Base-by-base conservation (phyloP, 2,888 invertebrate species). In the Alviniconcha strummeri region DNA sequence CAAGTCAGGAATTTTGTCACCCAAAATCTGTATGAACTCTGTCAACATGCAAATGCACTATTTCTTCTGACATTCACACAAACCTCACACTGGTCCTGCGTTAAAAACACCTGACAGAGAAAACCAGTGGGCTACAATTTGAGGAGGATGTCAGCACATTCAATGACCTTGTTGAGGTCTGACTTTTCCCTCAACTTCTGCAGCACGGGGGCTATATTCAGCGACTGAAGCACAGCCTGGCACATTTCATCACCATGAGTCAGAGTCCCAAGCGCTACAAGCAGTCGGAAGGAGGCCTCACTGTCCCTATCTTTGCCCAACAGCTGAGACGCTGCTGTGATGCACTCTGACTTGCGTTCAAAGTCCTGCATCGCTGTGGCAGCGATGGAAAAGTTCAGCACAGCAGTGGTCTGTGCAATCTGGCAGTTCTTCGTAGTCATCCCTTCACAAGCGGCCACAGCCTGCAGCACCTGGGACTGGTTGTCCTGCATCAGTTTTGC, bases 201-300 rank as follows among this genome's bases (percentile, higher is more conserved):
- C 8, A 91, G 81, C 9, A 85, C 69, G 86, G 85, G 89, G 83
- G 83, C 89, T 72, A 88, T 86, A 84, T 89, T 91, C 71, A 94
- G 86, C 13, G 92, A 92, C 74, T 92, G 85, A 78, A 92, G 90
- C 79, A 93, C 83, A 57, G 88, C 91, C 74, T 88, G 87, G 57
- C 89, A 83, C 52, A 89, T 88, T 13, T 90, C 90, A 85, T 94
- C 94, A 19, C 91, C 92, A 85, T 91, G 90, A 80, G 95, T 89
- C 19, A 97, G 92, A 0, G 97, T 97, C 78, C 97, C 97, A 60
- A 97, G 93, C 0, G 96, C 96, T 36, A 97, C 96, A 36, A 97
- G 95, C 55, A 95, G 94, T 91, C 97, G 95, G 94, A 96, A 97
- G 84, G 96, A 95, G 0, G 97, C 97, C 92, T 97, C 97, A 0